A percentile compares a stretch with the other conserved stretches of the same genome.
phyloP scores from a whole-genome alignment of 2,797 vertebrate genomes.

The Phrynocephalus guinanensis region DNA sequence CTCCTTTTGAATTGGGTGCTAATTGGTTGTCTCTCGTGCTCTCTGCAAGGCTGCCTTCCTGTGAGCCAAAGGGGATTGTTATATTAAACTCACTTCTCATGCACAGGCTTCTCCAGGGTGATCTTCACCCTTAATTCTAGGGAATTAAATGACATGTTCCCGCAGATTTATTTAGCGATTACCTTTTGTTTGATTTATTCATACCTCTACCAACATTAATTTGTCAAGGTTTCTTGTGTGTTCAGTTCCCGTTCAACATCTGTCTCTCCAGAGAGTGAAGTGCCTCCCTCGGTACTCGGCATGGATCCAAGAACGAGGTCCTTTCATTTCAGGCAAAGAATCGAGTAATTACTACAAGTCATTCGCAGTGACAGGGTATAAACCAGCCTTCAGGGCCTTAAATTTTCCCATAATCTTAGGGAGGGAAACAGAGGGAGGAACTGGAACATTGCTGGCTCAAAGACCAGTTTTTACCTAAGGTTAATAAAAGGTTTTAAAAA shows the following conservation, averaged over 20 bases:
- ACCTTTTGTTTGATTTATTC: constrained; percentile 55
- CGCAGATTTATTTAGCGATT: constrained; percentile 44
- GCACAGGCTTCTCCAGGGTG: background rate
- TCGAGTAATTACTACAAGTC: constrained; percentile 54
- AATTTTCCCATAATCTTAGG: constrained; percentile 47
- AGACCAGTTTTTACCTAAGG: constrained; percentile 11
- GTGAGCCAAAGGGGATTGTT: constrained; percentile 14
- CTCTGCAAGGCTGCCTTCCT: background rate
- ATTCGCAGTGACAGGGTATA: constrained; percentile 48
- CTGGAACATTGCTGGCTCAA: constrained; percentile 35
- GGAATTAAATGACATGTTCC: constrained; percentile 45
- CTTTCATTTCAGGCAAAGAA: constrained; percentile 49
- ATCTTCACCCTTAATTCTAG: constrained; percentile 23
- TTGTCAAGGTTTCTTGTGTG: constrained; percentile 53
- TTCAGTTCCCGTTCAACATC: constrained; percentile 46
- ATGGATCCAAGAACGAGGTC: constrained; percentile 42
- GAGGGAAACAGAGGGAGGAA: constrained; percentile 22
- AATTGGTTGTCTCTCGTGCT: background rate
- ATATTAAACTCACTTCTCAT: background rate
- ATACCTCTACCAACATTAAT: constrained; percentile 51
- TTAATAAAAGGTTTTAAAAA: background rate
- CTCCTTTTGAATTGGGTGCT: background rate
- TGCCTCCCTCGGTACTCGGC: constrained; percentile 50
- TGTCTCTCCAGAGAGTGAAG: constrained; percentile 54
- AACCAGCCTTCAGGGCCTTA: constrained; percentile 29